Conservation (phyloP, 2,797 vertebrate genomes). For the Lateolabrax maculatus region DNA sequence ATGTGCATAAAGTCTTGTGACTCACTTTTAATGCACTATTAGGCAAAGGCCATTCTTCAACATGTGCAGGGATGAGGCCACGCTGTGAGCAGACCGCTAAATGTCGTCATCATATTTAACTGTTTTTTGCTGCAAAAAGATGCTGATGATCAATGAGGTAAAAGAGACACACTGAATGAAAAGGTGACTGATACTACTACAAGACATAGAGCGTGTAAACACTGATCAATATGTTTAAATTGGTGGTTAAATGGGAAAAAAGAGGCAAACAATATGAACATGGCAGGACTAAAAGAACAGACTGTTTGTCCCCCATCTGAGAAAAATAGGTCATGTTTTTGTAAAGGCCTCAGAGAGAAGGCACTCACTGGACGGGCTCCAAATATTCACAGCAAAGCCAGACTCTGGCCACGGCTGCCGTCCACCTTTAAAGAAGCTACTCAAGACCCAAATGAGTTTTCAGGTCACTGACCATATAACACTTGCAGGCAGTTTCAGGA, state of each 20-base stretch:
- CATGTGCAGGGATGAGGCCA: conserved; percentile 8
- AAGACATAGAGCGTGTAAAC: neutral
- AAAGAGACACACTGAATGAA: neutral
- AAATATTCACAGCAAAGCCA: conserved; percentile 40
- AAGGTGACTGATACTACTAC: neutral
- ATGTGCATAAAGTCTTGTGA: conserved; percentile 54
- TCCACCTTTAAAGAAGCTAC: conserved; percentile 33
- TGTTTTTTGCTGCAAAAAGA: conserved; percentile 7
- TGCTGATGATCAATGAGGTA: neutral
- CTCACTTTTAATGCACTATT: conserved; percentile 40
- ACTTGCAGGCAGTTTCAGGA: conserved; percentile 8
- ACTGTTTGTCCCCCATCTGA: conserved; percentile 31
- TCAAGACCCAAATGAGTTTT: conserved; percentile 25
- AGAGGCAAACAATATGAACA: neutral
- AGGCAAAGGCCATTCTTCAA: conserved; percentile 21
- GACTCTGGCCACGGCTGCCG: conserved; percentile 22
- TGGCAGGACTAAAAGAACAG: conserved; percentile 24
- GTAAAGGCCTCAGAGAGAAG: conserved; percentile 42
- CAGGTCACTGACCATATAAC: conserved; percentile 30
- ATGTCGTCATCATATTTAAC: neutral
- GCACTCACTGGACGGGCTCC: conserved; percentile 40
- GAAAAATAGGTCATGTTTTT: conserved; percentile 68
- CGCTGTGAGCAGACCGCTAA: neutral
- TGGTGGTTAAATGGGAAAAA: neutral
- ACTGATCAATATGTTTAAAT: neutral